Evolutionary conservation across 2,113 vertebrate genomes (phyloP), one percentile per base, ranked within the genome.

Genomic region (Semnornis frantzii): DNA sequence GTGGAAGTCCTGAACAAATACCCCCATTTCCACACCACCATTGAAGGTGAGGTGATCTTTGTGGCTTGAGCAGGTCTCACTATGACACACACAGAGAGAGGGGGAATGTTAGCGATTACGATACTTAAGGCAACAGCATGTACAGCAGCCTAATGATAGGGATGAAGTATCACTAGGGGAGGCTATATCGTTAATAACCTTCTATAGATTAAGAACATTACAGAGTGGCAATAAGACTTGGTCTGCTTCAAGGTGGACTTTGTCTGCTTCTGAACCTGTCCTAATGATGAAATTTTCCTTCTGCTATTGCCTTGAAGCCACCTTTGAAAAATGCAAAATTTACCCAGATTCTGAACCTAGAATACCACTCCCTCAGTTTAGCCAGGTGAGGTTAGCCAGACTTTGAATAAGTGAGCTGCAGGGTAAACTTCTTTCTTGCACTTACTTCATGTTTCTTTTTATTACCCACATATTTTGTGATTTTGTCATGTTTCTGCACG

Each of bases 11-110:
- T 99, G 20, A 99, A 99, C 97, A 98, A 98, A 87, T 99, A 98
- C 76, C 98, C 98, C 21, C 98, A 99, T 93, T 99, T 98, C 96
- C 98, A 97, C 96, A 99, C 98, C 52, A 98, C 97, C 80, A 99
- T 99, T 74, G 98, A 99, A 98, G 98, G 98, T 99, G 95, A 94
- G 87, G 10, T 17, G 11, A 8, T 37, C n/a, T 68, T 66, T 20
- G 57, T 33, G 25, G 28, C 54, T 72, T 65, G 31, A 46, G 64
- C 18, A 24, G 69, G 15, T 55, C 54, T 92, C 8, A 6, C 60
- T 90, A 2, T 2, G 62, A 92, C 81, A 79, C 1, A 8, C 11
- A 17, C 5, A 5, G 30, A 7, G 1, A 30, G 33, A 55, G 31
- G 3, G 15, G 15, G 13, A 28, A 10, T 74, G 48, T 58, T 71